phyloP scores from a whole-genome alignment of 2,888 invertebrate species.

The Metallyticus violacea region DNA sequence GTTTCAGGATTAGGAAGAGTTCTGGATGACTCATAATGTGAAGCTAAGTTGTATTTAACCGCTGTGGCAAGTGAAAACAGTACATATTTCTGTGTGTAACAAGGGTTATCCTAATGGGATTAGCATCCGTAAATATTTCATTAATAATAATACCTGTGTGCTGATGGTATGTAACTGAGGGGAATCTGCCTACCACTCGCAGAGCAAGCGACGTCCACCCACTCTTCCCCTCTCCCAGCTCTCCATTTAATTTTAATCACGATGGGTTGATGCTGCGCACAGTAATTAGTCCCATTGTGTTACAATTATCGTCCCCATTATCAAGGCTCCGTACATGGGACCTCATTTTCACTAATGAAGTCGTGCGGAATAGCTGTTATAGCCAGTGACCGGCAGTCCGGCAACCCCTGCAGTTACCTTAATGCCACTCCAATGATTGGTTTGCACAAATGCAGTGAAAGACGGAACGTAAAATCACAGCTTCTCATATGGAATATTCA shows the following conservation, averaged over 20 bases:
- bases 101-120: neutral
- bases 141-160: slow-evolving; percentile 13
- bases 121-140: slow-evolving; percentile 12
- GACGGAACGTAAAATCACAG: neutral
- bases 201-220: neutral
- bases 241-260: slow-evolving; percentile 26
- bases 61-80: neutral
- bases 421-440: neutral
- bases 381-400: neutral
- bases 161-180: neutral
- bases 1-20: neutral
- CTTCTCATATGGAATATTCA: no score
- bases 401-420: neutral
- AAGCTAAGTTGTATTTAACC: neutral
- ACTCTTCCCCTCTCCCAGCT: neutral
- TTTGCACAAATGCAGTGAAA: neutral
- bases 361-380: slow-evolving; percentile 21
- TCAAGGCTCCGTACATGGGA: slow-evolving; percentile 23
- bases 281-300: slow-evolving; percentile 30
- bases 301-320: slow-evolving; percentile 29
- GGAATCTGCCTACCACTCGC: no score
- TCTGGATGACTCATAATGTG: neutral
- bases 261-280: slow-evolving; percentile 20
- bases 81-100: neutral
- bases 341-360: slow-evolving; percentile 31